Evolutionary conservation across 2,888 invertebrate genomes (phyloP).

Genomic region (Gasteruption jaculator): DNA sequence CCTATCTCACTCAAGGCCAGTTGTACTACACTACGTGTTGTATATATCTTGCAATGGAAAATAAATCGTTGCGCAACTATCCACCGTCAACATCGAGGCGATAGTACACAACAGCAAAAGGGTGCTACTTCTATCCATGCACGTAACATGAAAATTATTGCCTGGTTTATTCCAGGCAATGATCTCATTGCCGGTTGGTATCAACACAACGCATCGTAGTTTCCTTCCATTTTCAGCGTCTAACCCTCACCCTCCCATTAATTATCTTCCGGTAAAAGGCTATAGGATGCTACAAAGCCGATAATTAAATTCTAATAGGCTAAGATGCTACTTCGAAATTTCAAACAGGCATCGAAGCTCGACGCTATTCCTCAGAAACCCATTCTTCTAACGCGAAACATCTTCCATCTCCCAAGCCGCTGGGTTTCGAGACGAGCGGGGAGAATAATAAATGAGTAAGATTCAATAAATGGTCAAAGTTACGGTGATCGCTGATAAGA

Average conservation of each 20-base stretch:
- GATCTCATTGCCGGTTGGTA: conserved; percentile 44
- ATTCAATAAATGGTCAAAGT: too few species aligned
- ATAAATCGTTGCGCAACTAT: conserved; percentile 48
- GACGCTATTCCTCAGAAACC: too few species aligned
- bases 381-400: too few species aligned
- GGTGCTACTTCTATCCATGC: conserved; percentile 34
- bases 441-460: too few species aligned
- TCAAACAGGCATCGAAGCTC: too few species aligned
- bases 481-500: too few species aligned
- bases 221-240: conserved; percentile 7
- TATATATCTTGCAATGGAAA: conserved; percentile 41
- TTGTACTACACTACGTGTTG: conserved; percentile 42
- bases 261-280: too few species aligned
- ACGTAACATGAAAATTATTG: conserved; percentile 40
- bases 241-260: conserved; percentile 1
- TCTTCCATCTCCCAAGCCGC: too few species aligned
- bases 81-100: conserved; percentile 22
- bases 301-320: too few species aligned
- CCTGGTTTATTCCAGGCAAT: conserved; percentile 48
- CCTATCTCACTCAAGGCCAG: conserved; percentile 48
- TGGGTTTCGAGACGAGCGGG: too few species aligned
- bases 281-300: too few species aligned
- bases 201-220: conserved; percentile 8
- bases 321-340: too few species aligned
- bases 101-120: conserved; percentile 35